These are phyloP conservation scores for Nothocercus nigrocapillus DNA, from an alignment of 2,113 vertebrate species.

Conservation along the genomic window DNA sequence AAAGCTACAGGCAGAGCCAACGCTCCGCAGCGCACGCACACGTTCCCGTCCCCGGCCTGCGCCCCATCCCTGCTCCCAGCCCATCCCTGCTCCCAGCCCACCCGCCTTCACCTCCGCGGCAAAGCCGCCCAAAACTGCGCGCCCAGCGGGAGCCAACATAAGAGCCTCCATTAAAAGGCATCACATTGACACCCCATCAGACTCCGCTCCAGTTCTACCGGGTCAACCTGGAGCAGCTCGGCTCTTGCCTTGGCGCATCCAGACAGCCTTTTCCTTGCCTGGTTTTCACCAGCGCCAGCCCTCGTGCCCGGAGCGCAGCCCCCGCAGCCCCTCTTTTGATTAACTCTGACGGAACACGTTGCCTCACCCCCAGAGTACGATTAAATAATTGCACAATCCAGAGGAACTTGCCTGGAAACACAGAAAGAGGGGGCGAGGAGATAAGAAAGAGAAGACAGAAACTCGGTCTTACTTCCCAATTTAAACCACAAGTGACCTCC, in stretches of 20 bases:
- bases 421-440: slow-evolving; percentile 9
- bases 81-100: not conserved
- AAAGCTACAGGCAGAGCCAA: not conserved
- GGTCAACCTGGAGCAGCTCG: not conserved
- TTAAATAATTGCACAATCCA: slow-evolving; percentile 62
- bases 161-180: slow-evolving; percentile 33
- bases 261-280: not conserved
- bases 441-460: slow-evolving; percentile 57
- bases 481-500: slow-evolving; percentile 68
- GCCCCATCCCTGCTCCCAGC: no score
- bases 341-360: slow-evolving; percentile 57
- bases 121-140: not conserved
- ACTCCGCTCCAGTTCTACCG: not conserved
- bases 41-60: not conserved
- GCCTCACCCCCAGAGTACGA: slow-evolving; percentile 33
- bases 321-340: slow-evolving; percentile 57
- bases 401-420: slow-evolving; percentile 28
- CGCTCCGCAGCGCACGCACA: not conserved
- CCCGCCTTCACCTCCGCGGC: not conserved
- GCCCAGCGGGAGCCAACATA: not conserved
- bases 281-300: not conserved
- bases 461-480: slow-evolving; percentile 66
- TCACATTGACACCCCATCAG: not conserved
- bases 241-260: not conserved
- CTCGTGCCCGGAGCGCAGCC: not conserved